Evolutionary conservation across 2,113 vertebrate genomes (phyloP).

Genomic region (Rissa tridactyla): DNA sequence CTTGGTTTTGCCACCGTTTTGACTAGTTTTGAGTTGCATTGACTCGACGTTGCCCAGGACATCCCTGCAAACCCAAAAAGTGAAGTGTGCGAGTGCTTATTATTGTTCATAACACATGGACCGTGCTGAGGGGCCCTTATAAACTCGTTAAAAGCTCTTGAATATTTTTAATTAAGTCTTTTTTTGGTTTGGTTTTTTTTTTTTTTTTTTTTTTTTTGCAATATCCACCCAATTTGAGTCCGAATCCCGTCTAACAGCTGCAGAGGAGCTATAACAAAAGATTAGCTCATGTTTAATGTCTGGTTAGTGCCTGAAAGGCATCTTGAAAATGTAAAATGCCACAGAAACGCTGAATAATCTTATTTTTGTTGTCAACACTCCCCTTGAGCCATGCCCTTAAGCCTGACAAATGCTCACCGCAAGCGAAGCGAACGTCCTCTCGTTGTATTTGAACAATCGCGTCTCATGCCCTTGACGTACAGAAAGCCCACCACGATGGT

Average conservation of each 20-base stretch:
- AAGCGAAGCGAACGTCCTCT: not conserved
- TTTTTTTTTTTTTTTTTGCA: not conserved
- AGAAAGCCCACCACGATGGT: rapidly evolving
- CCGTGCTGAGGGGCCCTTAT: not conserved
- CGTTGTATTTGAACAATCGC: not conserved
- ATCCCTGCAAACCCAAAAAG: not conserved
- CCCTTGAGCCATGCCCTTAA: conserved; percentile 4
- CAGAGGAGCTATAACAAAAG: not conserved
- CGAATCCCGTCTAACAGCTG: not conserved
- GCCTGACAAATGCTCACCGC: not conserved
- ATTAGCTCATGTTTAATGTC: not conserved
- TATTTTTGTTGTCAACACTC: conserved; percentile 21
- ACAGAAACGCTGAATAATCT: not conserved
- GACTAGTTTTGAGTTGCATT: not conserved
- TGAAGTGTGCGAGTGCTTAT: not conserved
- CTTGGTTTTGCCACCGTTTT: not conserved
- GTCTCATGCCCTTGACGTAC: not conserved
- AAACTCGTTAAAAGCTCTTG: not conserved
- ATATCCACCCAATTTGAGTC: not conserved
- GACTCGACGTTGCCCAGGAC: not conserved
- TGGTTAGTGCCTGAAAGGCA: conserved; percentile 12
- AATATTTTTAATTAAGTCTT: not conserved
- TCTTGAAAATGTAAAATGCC: conserved; percentile 30
- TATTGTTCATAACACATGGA: not conserved
- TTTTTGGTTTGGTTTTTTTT: not conserved